Evolutionary conservation across 2,113 vertebrate species (phyloP).

Genomic region (Oreochromis aureus): DNA sequence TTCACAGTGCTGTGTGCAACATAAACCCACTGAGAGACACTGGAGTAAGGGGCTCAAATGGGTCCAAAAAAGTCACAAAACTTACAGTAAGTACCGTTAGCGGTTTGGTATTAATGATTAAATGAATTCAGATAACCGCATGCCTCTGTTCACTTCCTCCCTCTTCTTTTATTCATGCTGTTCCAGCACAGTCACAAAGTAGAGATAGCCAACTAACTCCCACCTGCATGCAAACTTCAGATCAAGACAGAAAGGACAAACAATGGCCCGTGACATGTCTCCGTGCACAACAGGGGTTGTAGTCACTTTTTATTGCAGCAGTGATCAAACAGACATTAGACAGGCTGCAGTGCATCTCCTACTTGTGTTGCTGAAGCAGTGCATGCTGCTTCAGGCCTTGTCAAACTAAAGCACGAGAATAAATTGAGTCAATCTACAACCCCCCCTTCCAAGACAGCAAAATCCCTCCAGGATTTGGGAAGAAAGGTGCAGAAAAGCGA

Average conservation of each 20-base stretch:
- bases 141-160: background rate
- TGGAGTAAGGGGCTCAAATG: background rate
- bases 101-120: background rate
- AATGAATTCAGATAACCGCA: background rate
- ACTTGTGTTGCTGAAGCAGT: background rate
- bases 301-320: constrained; percentile 14
- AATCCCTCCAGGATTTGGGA: background rate
- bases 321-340: background rate
- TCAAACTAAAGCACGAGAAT: background rate
- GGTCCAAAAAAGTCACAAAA: background rate
- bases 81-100: background rate
- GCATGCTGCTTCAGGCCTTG: background rate
- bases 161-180: background rate
- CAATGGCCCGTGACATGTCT: background rate
- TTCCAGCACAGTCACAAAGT: background rate
- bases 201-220: background rate
- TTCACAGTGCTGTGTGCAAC: background rate
- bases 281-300: background rate
- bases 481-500: background rate
- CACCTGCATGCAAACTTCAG: background rate
- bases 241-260: background rate
- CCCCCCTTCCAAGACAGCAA: background rate
- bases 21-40: background rate
- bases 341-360: background rate
- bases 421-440: background rate